Evolutionary conservation across 2,888 invertebrate species (phyloP), one percentile per base, ranked within the genome.

Genomic region (Apoda limacodes): DNA sequence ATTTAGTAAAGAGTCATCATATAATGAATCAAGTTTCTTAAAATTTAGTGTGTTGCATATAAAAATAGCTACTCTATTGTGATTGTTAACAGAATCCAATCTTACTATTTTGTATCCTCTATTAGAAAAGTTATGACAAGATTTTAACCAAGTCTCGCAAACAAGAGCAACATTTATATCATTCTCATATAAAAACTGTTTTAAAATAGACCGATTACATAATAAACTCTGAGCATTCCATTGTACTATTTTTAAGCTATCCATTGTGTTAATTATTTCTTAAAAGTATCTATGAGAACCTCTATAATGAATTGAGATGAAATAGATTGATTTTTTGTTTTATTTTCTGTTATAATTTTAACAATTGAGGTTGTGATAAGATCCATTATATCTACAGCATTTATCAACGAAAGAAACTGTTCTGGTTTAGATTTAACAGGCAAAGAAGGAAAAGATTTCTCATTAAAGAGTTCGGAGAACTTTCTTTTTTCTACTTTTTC

Each of bases 161-260:
- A 30, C 30, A n/a, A n/a, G n/a, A n/a, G n/a, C n/a, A n/a, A n/a
- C n/a, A n/a, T n/a, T n/a, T n/a, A n/a, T n/a, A n/a, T n/a, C n/a
- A 25, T 30, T 30, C 13, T 30, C 15, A 12, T 25, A 22, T 14
- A 28, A n/a, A 28, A 28, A 33, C 13, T 24, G 10, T 28, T n/a
- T 24, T n/a, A 28, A 25, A 19, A 12, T 5, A 19, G 20, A 14
- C 23, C 22, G 12, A 22, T 26, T 30, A 24, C 11, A n/a, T 10
- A 6, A 6, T 17, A 26, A 20, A 25, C 30, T 34, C 27, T 34
- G 34, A 26, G 34, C 30, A 17, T 35, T 35, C 30, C 35, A 35
- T 12, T 34, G 34, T 10, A 25, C 17, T 11, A 34, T 25, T 22
- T 34, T 34, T 30, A 34, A 22, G 9, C 7, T 12, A 35, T 35